Evolutionary conservation across 1,140 invertebrate genomes (phyloP).

Genomic region (Ips typographus): DNA sequence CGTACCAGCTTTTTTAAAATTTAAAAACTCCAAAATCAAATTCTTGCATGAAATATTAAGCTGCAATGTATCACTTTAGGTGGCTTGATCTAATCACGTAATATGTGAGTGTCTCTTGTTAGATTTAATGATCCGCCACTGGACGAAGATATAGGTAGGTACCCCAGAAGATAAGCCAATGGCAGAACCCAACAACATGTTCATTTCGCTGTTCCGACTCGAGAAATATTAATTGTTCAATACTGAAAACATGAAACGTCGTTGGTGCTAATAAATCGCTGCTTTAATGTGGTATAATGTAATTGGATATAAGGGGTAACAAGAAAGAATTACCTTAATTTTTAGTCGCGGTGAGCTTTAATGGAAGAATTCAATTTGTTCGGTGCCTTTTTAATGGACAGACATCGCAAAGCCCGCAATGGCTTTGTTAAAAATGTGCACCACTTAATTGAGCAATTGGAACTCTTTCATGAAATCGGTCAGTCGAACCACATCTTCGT

Average conservation of each 20-base stretch:
- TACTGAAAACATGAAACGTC: conserved; percentile 27
- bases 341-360: not conserved
- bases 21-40: not conserved
- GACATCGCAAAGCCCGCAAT: too few species aligned
- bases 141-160: not conserved
- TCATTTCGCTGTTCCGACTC: conserved; percentile 25
- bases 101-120: too few species aligned
- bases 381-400: not conserved
- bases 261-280: conserved; percentile 28
- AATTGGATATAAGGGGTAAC: conserved; percentile 17
- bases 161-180: conserved; percentile 21
- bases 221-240: conserved; percentile 33
- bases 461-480: conserved; percentile 86
- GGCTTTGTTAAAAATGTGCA: too few species aligned
- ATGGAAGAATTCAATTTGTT: not conserved
- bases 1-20: conserved; percentile 1
- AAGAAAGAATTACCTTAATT: conserved; percentile 7
- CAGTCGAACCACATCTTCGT: conserved; percentile 75
- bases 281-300: conserved; percentile 18
- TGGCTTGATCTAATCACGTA: too few species aligned
- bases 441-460: conserved; percentile 37
- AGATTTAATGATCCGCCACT: not conserved
- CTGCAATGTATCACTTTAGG: too few species aligned
- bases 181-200: conserved; percentile 12
- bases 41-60: too few species aligned